phyloP scores from a whole-genome alignment of 2,113 vertebrate genomes.

The Euleptes europaea region DNA sequence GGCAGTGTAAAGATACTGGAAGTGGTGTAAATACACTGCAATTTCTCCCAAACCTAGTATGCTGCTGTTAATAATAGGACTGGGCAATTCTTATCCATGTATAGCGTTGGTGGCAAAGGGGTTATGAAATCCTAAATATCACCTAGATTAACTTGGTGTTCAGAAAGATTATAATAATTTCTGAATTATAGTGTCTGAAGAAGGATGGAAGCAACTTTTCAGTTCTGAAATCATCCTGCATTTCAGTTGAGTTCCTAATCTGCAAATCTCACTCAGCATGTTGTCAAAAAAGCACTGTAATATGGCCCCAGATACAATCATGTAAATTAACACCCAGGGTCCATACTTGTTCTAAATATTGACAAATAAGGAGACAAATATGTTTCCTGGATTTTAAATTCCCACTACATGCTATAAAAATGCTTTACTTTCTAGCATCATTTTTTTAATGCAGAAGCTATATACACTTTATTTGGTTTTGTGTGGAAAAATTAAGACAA shows the following conservation, averaged over 20 bases:
- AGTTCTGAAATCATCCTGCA: too few species aligned
- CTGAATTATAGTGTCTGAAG: too few species aligned
- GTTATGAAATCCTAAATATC: background rate
- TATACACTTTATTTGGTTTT: background rate
- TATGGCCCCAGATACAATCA: background rate
- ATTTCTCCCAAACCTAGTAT: background rate
- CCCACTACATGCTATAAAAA: background rate
- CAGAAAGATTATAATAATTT: background rate
- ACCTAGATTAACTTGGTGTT: background rate
- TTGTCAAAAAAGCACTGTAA: background rate
- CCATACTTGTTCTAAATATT: background rate
- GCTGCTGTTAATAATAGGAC: background rate
- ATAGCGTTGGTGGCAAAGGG: background rate
- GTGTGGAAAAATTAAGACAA: background rate
- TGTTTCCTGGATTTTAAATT: too few species aligned
- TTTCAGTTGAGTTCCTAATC: too few species aligned
- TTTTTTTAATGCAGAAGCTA: background rate
- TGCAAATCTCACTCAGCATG: too few species aligned
- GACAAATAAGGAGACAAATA: background rate
- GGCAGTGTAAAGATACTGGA: too few species aligned
- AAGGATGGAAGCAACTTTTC: background rate
- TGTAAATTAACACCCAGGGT: background rate
- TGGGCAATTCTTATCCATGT: background rate
- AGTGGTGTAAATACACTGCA: background rate
- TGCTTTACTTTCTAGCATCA: background rate